Conservation (phyloP, 2,113 vertebrate species). For the Sitta europaea region DNA sequence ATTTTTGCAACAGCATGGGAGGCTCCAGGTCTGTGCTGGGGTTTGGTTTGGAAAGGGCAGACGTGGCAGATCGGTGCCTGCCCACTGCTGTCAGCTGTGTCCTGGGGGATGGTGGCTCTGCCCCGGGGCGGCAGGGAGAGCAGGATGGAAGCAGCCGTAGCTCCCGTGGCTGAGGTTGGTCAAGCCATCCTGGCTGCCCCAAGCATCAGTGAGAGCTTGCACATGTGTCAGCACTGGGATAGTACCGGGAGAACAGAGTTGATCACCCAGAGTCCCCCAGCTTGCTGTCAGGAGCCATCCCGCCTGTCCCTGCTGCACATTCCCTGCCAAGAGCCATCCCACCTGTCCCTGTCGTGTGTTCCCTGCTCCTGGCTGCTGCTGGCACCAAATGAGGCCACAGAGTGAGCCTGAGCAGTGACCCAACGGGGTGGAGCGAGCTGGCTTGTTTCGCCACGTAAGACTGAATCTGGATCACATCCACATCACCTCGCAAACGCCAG, state of each 20-base stretch:
- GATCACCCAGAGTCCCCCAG: not conserved
- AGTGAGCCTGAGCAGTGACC: not conserved
- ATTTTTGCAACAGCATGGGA: not conserved
- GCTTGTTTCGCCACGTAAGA: not conserved
- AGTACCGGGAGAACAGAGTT: not conserved
- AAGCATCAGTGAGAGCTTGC: not conserved
- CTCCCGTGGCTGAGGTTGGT: not conserved
- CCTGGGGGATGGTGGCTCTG: not conserved
- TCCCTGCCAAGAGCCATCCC: not conserved
- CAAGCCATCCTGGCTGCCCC: too few relatives aligned
- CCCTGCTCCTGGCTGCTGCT: not conserved
- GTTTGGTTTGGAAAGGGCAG: not conserved
- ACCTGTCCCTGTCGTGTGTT: fast-evolving
- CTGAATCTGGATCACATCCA: slow-evolving; percentile 1
- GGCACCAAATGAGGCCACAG: not conserved
- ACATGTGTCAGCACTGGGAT: not conserved
- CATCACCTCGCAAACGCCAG: slow-evolving; percentile 12
- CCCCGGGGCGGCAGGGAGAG: not conserved
- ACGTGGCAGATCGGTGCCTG: fast-evolving
- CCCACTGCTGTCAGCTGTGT: fast-evolving
- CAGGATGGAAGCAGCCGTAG: fast-evolving
- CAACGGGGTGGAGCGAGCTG: fast-evolving
- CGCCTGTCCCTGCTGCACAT: fast-evolving
- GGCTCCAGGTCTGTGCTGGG: too few relatives aligned
- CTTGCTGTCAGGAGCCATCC: not conserved